Base-by-base conservation (phyloP, 2,113 vertebrate genomes). In the Psophia crepitans region DNA sequence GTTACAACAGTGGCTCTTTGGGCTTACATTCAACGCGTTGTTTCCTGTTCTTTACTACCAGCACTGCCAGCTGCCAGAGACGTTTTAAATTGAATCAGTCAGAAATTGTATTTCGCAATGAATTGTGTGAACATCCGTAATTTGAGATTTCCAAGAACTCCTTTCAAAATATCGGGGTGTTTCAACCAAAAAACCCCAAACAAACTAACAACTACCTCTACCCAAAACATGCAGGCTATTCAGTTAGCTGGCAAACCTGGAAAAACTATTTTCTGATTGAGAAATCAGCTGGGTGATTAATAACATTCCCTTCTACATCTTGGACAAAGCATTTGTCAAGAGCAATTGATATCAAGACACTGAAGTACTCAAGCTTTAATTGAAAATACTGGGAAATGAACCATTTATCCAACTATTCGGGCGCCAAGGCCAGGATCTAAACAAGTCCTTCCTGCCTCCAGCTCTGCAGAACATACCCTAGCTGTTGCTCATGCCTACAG, bases 1-100 rank as follows among this genome's bases (percentile, higher is more conserved):
- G 74, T 54, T 79, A 68, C 79, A 69, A 80, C 95, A 93, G 57
- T 23, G 27, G 89, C 88, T 97, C 96, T 97, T 83, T 95, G 94
- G 83, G 90, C 86, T 89, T 35, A 73, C 8, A 98, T 97, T 98
- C 95, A 97, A 79, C 5, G 6, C 5, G 27, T 3, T 74, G 88
- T 91, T 97, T 97, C 98, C 98, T 97, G 95, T 97, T 96, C 96
- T 94, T 97, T 92, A 64, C 89, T 35, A 61, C 75, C 80, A 33
- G 74, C 27, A 77, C 74, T 65, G 56, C 89, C 89, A 69, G 80
- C 49, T 96, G 96, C 97, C 98, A 98, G 90, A 94, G 93, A 96
- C 66, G 95, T 95, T 96, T 97, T 65, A 65, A 84, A 96, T 27
- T 39, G 71, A 51, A 89, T 90, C 96, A 89, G 33, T 94, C 71